phyloP scores from a whole-genome alignment of 2,888 invertebrate species.

The Tetragonula carbonaria region DNA sequence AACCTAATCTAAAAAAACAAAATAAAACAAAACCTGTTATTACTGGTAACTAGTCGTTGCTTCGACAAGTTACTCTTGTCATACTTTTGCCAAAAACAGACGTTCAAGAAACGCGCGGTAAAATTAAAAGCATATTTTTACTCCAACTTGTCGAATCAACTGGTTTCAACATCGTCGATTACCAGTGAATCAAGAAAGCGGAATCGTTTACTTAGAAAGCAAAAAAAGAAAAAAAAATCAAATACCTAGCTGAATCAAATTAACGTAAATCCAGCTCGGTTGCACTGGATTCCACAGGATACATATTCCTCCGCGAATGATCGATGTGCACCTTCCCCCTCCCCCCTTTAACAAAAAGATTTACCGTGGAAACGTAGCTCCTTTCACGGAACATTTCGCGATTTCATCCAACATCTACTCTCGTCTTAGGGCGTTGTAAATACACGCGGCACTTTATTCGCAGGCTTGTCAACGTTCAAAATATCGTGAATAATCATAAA shows the following conservation, averaged over 20 bases:
- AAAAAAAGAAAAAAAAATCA: not conserved
- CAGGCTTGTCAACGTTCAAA: constrained; percentile 51
- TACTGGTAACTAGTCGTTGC: not conserved
- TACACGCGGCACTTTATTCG: constrained; percentile 36
- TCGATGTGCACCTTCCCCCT: not conserved
- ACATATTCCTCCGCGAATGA: constrained; percentile 2
- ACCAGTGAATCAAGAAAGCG: not conserved
- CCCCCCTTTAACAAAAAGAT: not conserved
- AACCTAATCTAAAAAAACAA: too few species aligned
- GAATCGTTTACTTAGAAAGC: not conserved
- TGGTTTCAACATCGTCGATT: too few species aligned
- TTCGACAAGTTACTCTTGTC: not conserved
- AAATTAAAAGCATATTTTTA: too few species aligned
- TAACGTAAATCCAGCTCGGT: not conserved
- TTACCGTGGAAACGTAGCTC: constrained; percentile 23
- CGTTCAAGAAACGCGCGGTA: not conserved
- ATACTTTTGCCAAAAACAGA: not conserved
- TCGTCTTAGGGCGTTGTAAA: constrained; percentile 28
- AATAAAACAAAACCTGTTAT: too few species aligned
- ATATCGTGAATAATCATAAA: constrained; percentile 58
- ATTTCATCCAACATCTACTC: constrained; percentile 38
- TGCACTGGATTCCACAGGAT: not conserved
- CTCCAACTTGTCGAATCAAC: not conserved
- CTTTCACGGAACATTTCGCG: constrained; percentile 58
- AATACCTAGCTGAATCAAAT: not conserved